A percentile compares a stretch with the other conserved stretches of the same genome.
Conservation (phyloP, 2,888 invertebrate genomes). For the Lepidocyrtinus sp. region DNA sequence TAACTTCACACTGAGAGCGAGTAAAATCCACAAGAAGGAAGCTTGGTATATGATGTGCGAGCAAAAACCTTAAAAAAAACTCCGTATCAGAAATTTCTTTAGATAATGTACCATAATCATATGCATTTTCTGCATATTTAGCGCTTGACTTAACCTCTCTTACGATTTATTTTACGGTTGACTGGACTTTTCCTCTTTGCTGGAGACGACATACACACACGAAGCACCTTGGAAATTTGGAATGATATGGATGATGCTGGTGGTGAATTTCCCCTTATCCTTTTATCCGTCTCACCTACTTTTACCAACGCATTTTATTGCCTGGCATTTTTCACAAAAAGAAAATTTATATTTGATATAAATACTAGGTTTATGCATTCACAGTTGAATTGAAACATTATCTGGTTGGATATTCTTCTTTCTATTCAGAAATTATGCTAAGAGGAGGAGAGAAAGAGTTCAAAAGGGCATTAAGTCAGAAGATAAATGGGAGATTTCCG, state of each 20-base stretch:
- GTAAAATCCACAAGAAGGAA: constrained; percentile 22
- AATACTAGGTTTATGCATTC: not conserved
- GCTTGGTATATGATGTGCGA: not conserved
- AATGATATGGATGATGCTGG: not conserved
- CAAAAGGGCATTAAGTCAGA: constrained; percentile 47
- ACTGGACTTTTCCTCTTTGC: constrained; percentile 29
- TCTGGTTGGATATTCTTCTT: not conserved
- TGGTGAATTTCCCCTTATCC: not conserved
- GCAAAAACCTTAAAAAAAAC: not conserved
- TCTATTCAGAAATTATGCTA: not conserved
- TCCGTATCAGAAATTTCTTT: not conserved
- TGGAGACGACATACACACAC: constrained; percentile 27
- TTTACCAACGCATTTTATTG: constrained; percentile 20
- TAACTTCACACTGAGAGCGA: constrained; percentile 46
- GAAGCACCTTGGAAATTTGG: not conserved
- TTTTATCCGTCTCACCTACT: constrained; percentile 45
- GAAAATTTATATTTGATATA: constrained; percentile 39
- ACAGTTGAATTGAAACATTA: constrained; percentile 42
- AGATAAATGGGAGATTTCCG: constrained; percentile 24
- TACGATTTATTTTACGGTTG: constrained; percentile 35
- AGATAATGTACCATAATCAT: constrained; percentile 41
- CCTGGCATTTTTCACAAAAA: constrained; percentile 25
- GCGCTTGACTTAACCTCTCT: constrained; percentile 35
- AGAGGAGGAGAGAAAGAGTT: too few relatives aligned
- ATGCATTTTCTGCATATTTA: constrained; percentile 48